These are phyloP conservation scores for Leptoteleia sp. DNA, from an alignment of 1,140 invertebrate genomes.

Conservation along the genomic window DNA sequence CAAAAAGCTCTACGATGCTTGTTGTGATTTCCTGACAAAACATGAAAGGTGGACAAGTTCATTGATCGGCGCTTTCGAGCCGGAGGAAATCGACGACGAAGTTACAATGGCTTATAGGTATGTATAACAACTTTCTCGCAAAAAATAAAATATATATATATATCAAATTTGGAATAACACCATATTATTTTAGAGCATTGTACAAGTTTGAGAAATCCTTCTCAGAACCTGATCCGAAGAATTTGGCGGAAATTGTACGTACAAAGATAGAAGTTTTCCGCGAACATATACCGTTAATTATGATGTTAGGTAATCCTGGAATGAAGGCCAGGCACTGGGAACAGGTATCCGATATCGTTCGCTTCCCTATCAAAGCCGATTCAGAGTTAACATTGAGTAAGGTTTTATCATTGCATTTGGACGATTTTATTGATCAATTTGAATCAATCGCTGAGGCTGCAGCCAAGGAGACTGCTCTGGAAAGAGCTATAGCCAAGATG, in stretches of 20 bases:
- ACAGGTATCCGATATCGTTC: conserved; percentile 96
- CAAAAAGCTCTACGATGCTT: conserved; percentile 92
- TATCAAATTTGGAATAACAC: too few relatives aligned
- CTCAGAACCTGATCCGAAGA: conserved; percentile 84
- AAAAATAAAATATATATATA: too few relatives aligned
- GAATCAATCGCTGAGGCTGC: conserved; percentile 96
- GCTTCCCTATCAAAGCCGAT: conserved; percentile 94
- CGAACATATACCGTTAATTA: conserved; percentile 93
- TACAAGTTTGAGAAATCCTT: conserved; percentile 95
- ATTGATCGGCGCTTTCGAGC: too few relatives aligned
- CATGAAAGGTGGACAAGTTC: conserved; percentile 90
- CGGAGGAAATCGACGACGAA: too few relatives aligned
- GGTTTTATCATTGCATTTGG: conserved; percentile 92
- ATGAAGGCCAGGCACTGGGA: conserved; percentile 97
- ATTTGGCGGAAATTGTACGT: conserved; percentile 85
- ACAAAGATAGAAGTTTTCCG: conserved; percentile 93
- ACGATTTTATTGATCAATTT: conserved; percentile 95
- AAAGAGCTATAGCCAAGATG: conserved; percentile 95
- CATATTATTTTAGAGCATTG: conserved; percentile 91
- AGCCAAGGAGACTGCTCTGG: conserved; percentile 96
- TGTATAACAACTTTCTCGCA: too few relatives aligned
- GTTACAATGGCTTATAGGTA: too few relatives aligned
- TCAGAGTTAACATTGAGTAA: conserved; percentile 92
- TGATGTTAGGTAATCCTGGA: conserved; percentile 96
- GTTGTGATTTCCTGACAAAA: conserved; percentile 92